Evolutionary conservation across 2,113 vertebrate genomes (phyloP).

Genomic region (Vanacampus margaritifer): DNA sequence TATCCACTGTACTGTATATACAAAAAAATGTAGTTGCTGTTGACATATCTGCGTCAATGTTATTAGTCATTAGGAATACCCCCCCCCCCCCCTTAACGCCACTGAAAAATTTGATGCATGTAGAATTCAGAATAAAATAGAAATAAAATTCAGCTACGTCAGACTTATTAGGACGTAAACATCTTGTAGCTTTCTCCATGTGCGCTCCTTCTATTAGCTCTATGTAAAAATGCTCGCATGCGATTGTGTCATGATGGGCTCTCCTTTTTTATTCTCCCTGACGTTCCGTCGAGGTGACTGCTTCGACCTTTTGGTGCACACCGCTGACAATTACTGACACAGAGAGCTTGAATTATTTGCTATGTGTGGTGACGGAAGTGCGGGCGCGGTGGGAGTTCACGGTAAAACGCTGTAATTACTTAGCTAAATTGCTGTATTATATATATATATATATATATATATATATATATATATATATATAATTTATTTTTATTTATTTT

Average conservation of each 20-base stretch:
- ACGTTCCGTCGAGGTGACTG: slow-evolving; percentile 68
- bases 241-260: slow-evolving; percentile 62
- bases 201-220: slow-evolving; percentile 67
- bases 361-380: slow-evolving; percentile 67
- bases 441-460: slow-evolving; percentile 8
- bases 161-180: neutral
- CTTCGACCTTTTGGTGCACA: slow-evolving; percentile 80
- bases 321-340: slow-evolving; percentile 79
- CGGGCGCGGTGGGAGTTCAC: slow-evolving; percentile 68
- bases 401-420: slow-evolving; percentile 80
- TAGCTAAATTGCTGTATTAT: slow-evolving; percentile 80
- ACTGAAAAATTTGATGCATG: no score
- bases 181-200: neutral
- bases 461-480: slow-evolving; percentile 43
- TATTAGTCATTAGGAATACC: no score
- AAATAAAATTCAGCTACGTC: neutral
- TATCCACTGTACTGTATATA: no score
- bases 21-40: no score
- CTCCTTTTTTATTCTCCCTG: slow-evolving; percentile 34
- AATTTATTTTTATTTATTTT: no score
- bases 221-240: slow-evolving; percentile 72
- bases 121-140: neutral
- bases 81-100: no score
- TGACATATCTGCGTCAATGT: no score
- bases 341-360: slow-evolving; percentile 80